Evolutionary conservation across 2,113 vertebrate species (phyloP), one percentile per base, ranked within the genome.

Genomic region (Colius striatus): DNA sequence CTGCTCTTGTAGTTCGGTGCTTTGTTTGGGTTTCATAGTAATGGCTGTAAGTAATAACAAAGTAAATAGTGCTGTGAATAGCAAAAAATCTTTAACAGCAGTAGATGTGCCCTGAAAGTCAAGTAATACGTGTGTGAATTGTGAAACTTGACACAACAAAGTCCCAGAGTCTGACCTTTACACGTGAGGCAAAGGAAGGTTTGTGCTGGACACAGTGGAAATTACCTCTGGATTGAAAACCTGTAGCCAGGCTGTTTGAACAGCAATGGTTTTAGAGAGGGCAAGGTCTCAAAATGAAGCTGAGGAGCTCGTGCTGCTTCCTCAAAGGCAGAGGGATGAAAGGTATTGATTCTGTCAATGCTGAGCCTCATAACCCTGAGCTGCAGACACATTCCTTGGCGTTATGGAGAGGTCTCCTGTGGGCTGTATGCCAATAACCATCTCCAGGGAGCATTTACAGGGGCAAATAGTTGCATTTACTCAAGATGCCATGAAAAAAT

Each of bases 51-150:
- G 50, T 21, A 11, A 51, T 23, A 51, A 51, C 38, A 41, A 41
- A 41, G 38, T 41, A 41, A 41, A 41, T 41, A 41, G 19, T 19
- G 7, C 68, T 23, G 60, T 18, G 34, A 83, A 38, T 57, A 2
- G 30, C 13, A 7, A 60, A 65, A 43, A 66, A 7, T 10, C 43
- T 34, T n/a, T 10, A 3, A 10, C 6, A n/a, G 34, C 3, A 8
- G 7, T 4, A 32, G 41, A 2, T 29, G 2, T 21, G 60, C 30
- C 50, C 61, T 68, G 50, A 23, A 7, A 30, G 30, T 22, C 26
- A 4, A 0, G 21, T 1, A 2, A 3, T 16, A 26, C 53, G 3
- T 18, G 61, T 63, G 45, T 8, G 72, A 70, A 10, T 6, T 25
- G 57, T 20, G 51, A n/a, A 13, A 43, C 14, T 20, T 6, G 78